These are phyloP conservation scores for Stenchaetothrips biformis DNA, from an alignment of 2,888 invertebrate genomes.

Conservation along the genomic window DNA sequence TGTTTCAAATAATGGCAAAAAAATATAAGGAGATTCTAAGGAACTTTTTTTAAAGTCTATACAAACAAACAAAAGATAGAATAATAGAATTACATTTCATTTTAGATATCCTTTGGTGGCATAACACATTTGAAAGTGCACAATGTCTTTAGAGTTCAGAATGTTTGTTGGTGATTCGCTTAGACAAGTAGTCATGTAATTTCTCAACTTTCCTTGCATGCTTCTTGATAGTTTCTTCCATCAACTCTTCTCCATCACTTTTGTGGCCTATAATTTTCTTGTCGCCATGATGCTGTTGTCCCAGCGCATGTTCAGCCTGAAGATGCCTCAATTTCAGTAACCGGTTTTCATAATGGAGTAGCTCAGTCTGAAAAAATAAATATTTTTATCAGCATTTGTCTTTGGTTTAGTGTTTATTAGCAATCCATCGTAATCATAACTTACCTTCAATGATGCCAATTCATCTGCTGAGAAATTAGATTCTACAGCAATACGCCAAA, in stretches of 20 bases:
- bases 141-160: conserved; percentile 59
- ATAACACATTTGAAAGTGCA: background rate
- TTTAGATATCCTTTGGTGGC: background rate
- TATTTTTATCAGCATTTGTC: background rate
- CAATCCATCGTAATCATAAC: conserved; percentile 28
- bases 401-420: background rate
- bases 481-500: conserved; percentile 78
- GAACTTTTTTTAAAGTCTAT: background rate
- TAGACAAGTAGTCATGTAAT: conserved; percentile 72
- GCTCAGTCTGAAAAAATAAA: conserved; percentile 59
- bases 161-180: conserved; percentile 69
- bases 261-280: conserved; percentile 62
- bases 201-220: conserved; percentile 81
- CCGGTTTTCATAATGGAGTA: conserved; percentile 81
- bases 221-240: conserved; percentile 75
- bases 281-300: conserved; percentile 59
- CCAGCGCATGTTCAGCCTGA: conserved; percentile 73
- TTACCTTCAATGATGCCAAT: conserved; percentile 73
- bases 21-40: background rate
- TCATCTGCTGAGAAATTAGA: conserved; percentile 78
- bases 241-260: conserved; percentile 54
- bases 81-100: background rate
- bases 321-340: conserved; percentile 75
- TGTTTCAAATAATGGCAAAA: background rate
- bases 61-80: background rate